These are phyloP conservation scores for Sarcophaga rosellei DNA, from an alignment of 2,888 invertebrate genomes.

Conservation along the genomic window DNA sequence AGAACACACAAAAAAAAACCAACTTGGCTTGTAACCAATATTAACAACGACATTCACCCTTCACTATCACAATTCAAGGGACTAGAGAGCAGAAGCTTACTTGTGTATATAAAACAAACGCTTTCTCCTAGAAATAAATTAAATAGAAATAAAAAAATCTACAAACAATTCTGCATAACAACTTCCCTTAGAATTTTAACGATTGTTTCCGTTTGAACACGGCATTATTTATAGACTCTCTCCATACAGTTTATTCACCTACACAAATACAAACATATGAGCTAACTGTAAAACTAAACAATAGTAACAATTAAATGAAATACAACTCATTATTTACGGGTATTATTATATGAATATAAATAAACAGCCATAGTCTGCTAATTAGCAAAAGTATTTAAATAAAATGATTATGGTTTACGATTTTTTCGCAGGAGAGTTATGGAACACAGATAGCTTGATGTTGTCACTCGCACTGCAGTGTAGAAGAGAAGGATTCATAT, in stretches of 20 bases:
- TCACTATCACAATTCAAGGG: conserved; percentile 33
- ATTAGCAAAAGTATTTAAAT: no score
- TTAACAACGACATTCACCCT: background rate
- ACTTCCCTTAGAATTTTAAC: conserved; percentile 63
- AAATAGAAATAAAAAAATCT: conserved; percentile 25
- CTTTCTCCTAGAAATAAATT: no score
- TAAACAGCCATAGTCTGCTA: no score
- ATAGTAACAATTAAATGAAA: background rate
- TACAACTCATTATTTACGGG: conserved; percentile 4
- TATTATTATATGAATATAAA: background rate
- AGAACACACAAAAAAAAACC: background rate
- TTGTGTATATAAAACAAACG: conserved; percentile 8
- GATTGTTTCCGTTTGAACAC: conserved; percentile 61
- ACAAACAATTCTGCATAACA: conserved; percentile 60
- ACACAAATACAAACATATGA: background rate
- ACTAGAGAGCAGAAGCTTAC: background rate
- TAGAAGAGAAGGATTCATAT: no score
- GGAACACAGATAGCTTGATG: no score
- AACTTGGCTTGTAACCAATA: background rate
- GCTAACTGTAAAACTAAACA: background rate
- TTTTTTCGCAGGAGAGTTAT: no score
- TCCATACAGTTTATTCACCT: conserved; percentile 42
- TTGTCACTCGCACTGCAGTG: no score
- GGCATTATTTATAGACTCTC: conserved; percentile 55
- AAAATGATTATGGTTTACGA: no score